Base-by-base conservation (phyloP, 2,888 invertebrate genomes). In the Strigamia crassipes region DNA sequence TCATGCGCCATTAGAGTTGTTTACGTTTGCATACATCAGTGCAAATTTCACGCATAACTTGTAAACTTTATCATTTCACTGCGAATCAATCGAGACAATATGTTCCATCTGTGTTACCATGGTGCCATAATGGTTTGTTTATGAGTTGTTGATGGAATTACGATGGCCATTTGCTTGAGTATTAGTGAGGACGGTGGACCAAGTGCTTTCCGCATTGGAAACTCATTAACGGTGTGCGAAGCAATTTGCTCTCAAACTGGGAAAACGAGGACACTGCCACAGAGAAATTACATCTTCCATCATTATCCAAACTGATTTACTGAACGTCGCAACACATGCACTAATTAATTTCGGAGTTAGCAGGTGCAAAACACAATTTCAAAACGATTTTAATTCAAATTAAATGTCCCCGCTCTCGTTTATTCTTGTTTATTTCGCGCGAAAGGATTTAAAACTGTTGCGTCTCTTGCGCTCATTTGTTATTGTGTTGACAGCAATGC, bases 81-180 rank as follows among this genome's bases (percentile, higher is more conserved):
- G 12, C 61, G 21, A 66, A 66, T 66, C 61, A 23, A 66, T 66
- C 23, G 21, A 51, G 51, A 21, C 23, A 21, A 66, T 66, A 23
- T 21, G 18, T 18, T 23, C 61, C 61, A 66, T 66, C 61, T 66
- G 61, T 23, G 21, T 66, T 21, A 9, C 61, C 21, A 66, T 66
- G 61, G 23, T 23, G 61, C 21, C 61, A 66, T 66, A 66, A 66
- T 66, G 61, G 61, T 66, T 66, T 66, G 61, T 66, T 66, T 66
- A 66, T 66, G 61, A 66, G 61, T 66, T 21, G 61, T 21, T 66
- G 61, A 66, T 66, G 12, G 61, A 21, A 66, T 66, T 66, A 66
- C 61, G 61, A 66, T 66, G 61, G 61, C 23, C 61, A 66, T 66
- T 66, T 66, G 61, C 23, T 66, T 66, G 61, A 66, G 61, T 66